phyloP scores from a whole-genome alignment of 2,888 invertebrate genomes.

The Drosophila atripex region DNA sequence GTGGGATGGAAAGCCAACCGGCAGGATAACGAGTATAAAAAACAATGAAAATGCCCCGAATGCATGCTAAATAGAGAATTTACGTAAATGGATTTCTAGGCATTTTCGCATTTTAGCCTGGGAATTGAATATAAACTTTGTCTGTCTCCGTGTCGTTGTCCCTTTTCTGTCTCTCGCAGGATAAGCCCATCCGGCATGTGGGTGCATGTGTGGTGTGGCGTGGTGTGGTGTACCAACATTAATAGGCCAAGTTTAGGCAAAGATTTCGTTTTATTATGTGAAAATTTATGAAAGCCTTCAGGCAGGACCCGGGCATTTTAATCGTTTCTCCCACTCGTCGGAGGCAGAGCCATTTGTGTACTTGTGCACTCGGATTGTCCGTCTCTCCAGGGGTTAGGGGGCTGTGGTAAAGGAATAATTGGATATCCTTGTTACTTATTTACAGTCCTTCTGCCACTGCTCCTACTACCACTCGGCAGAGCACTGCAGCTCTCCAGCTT shows the following conservation, averaged over 20 bases:
- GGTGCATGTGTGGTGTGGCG: constrained; percentile 21
- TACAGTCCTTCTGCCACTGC: constrained; percentile 42
- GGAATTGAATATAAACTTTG: constrained; percentile 74
- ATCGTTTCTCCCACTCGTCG: constrained; percentile 54
- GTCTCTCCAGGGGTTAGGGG: constrained; percentile 44
- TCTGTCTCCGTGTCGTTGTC: constrained; percentile 39
- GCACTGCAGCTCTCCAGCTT: constrained; percentile 23
- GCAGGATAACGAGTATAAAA: constrained; percentile 52
- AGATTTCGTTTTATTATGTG: constrained; percentile 78
- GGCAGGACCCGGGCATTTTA: constrained; percentile 60
- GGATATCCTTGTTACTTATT: constrained; percentile 75
- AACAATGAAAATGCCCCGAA: constrained; percentile 79
- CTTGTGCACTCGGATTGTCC: constrained; percentile 18
- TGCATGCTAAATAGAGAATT: constrained; percentile 81
- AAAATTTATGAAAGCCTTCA: constrained; percentile 75
- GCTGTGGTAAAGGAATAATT: constrained; percentile 64
- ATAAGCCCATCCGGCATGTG: constrained; percentile 33
- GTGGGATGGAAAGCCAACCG: constrained; percentile 7
- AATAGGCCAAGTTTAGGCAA: constrained; percentile 72
- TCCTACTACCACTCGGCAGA: constrained; percentile 18
- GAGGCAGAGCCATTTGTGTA: constrained; percentile 34
- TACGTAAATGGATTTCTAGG: constrained; percentile 81
- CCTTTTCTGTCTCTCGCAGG: constrained; percentile 32
- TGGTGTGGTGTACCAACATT: constrained; percentile 56
- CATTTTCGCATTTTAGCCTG: constrained; percentile 74